These are phyloP conservation scores for Xerus inauris DNA, from an alignment of 2,113 vertebrate genomes.

Conservation along the genomic window DNA sequence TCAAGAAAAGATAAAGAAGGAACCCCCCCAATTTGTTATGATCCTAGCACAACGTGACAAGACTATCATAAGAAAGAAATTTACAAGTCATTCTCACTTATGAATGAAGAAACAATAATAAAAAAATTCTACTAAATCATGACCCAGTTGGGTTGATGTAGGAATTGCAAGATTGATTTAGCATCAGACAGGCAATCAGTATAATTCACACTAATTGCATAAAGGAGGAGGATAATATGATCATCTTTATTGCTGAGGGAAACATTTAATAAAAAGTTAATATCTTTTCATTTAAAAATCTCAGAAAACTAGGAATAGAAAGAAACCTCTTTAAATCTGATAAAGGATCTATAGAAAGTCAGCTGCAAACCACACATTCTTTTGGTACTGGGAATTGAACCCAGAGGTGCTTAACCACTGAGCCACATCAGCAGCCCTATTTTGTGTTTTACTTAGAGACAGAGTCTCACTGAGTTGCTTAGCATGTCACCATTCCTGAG, in stretches of 20 bases:
- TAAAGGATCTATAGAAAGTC: conserved; percentile 8
- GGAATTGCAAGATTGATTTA: background rate
- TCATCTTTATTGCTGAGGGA: background rate
- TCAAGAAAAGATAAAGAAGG: background rate
- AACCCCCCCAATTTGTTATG: background rate
- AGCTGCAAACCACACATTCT: background rate
- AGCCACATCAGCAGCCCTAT: too few species aligned
- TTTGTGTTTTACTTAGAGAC: too few species aligned
- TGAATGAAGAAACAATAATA: background rate
- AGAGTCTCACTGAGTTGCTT: too few species aligned
- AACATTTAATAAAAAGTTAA: conserved; percentile 25
- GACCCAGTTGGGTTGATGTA: conserved; percentile 9
- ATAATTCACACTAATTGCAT: background rate
- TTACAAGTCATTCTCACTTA: background rate
- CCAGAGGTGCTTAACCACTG: too few species aligned
- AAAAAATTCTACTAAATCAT: background rate
- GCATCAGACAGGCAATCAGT: conserved; percentile 1
- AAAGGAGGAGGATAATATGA: background rate
- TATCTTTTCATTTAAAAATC: background rate
- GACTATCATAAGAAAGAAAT: background rate
- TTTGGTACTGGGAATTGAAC: too few species aligned
- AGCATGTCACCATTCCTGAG: too few species aligned
- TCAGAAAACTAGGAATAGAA: conserved; percentile 6
- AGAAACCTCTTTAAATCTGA: conserved; percentile 3
- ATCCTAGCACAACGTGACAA: conserved; percentile 1